Conservation (phyloP, 2,113 vertebrate species). For the human (Homo sapiens) region DNA sequence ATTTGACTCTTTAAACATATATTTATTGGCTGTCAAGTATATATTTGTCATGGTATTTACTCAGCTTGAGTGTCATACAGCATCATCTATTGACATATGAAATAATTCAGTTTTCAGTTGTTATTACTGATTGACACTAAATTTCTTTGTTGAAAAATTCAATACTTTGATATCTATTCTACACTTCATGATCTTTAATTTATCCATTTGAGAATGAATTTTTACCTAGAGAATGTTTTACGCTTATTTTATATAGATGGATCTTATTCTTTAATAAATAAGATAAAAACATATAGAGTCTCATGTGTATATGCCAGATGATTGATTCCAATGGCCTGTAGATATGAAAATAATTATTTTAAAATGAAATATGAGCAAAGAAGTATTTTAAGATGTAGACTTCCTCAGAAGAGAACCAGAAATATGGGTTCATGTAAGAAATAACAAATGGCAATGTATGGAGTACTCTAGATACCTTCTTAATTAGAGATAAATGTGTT, state of each 20-base stretch:
- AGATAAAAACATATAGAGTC: background rate
- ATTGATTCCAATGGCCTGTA: background rate
- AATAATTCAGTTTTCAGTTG: background rate
- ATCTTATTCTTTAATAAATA: background rate
- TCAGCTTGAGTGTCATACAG: background rate
- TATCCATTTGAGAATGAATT: background rate
- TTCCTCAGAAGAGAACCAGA: background rate
- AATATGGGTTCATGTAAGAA: background rate
- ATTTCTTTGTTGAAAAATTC: background rate
- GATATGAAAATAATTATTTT: background rate
- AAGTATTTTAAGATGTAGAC: background rate
- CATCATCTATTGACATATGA: background rate
- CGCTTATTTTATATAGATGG: background rate
- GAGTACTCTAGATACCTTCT: background rate
- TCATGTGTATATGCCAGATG: background rate
- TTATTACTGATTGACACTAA: background rate
- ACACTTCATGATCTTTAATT: background rate
- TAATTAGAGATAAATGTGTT: conserved; percentile 60
- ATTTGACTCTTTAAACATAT: background rate
- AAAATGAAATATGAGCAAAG: background rate
- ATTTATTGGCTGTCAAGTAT: background rate
- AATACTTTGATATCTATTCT: background rate
- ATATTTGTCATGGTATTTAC: background rate
- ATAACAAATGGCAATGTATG: conserved; percentile 24
- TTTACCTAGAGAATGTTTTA: background rate